Percentiles rank a stretch among this genome's conserved stretches.
Conservation (phyloP, 35 echinoderm and acorn worm species). For the Amphiura filiformis region DNA sequence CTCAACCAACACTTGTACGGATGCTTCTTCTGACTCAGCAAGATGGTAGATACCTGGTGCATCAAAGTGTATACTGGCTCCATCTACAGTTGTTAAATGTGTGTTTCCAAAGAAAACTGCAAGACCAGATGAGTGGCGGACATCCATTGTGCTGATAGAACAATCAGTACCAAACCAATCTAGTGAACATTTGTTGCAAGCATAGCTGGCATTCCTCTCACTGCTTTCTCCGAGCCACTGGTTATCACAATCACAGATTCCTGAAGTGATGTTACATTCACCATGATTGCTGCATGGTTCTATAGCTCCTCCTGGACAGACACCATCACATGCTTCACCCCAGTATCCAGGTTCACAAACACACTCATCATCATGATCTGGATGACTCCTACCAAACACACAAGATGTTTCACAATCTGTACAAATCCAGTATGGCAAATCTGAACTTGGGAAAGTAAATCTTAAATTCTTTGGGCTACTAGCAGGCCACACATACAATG, state of each 20-base stretch:
- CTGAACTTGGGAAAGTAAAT: conserved; percentile 37
- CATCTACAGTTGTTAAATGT: conserved; percentile 56
- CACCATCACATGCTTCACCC: conserved; percentile 36
- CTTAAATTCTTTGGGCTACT: conserved; percentile 58
- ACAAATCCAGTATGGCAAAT: conserved; percentile 74
- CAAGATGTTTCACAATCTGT: conserved; percentile 60
- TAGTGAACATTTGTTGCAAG: conserved; percentile 55
- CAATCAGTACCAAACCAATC: conserved; percentile 58
- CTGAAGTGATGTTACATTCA: conserved; percentile 46
- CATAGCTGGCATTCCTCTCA: not conserved
- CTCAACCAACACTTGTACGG: conserved; percentile 24
- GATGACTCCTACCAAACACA: conserved; percentile 50
- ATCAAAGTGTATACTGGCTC: conserved; percentile 50
- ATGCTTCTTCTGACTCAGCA: conserved; percentile 16
- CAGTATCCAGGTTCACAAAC: conserved; percentile 73
- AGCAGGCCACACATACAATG: conserved; percentile 43
- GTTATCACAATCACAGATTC: conserved; percentile 54
- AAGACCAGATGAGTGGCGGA: conserved; percentile 11
- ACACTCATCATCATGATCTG: conserved; percentile 21
- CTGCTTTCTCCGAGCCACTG: conserved; percentile 66
- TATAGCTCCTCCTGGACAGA: conserved; percentile 62
- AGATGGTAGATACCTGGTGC: conserved; percentile 53
- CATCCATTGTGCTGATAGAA: conserved; percentile 18
- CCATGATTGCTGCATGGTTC: conserved; percentile 69
- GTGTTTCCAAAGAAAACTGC: conserved; percentile 48